Evolutionary conservation across 2,888 invertebrate species (phyloP).

Genomic region (Panorpa germanica): DNA sequence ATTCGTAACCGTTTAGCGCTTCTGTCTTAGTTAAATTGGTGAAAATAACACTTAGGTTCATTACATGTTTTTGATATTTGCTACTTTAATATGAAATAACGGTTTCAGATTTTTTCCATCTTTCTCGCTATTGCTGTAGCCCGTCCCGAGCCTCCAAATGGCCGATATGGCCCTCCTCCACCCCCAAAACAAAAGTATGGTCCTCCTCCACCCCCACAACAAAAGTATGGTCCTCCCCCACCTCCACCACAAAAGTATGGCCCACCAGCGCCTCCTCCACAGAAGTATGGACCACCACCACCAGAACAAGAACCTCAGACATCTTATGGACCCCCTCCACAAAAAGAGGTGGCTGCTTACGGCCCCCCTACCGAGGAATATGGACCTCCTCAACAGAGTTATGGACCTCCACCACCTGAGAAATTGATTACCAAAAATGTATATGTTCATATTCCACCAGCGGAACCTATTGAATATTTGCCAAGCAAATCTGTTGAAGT

Average conservation of each 20-base stretch:
- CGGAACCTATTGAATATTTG: constrained; percentile 26
- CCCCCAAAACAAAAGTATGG: constrained; percentile 21
- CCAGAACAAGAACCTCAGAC: too few relatives aligned
- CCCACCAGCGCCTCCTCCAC: constrained; percentile 15
- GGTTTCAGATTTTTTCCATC: constrained; percentile 20
- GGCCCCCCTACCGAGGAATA: constrained; percentile 12
- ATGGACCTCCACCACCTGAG: constrained; percentile 21
- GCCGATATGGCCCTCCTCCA: constrained; percentile 11
- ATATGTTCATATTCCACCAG: constrained; percentile 34
- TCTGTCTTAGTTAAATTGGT: too few relatives aligned
- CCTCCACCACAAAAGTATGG: constrained; percentile 14
- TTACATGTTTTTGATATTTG: too few relatives aligned
- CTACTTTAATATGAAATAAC: too few relatives aligned
- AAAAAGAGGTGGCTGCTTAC: too few relatives aligned
- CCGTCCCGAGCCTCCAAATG: constrained; percentile 23
- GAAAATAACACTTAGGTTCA: too few relatives aligned
- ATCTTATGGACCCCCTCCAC: constrained; percentile 12
- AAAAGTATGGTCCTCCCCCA: constrained; percentile 10
- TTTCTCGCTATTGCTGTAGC: constrained; percentile 23
- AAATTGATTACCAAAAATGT: constrained; percentile 24
- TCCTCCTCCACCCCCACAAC: constrained; percentile 14
- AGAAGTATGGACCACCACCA: constrained; percentile 15
- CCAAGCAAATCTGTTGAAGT: constrained; percentile 23
- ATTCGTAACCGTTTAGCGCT: too few relatives aligned
- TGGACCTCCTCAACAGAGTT: constrained; percentile 18